Base-by-base conservation (phyloP, 1,140 invertebrate species). In the Chironomus tepperi region DNA sequence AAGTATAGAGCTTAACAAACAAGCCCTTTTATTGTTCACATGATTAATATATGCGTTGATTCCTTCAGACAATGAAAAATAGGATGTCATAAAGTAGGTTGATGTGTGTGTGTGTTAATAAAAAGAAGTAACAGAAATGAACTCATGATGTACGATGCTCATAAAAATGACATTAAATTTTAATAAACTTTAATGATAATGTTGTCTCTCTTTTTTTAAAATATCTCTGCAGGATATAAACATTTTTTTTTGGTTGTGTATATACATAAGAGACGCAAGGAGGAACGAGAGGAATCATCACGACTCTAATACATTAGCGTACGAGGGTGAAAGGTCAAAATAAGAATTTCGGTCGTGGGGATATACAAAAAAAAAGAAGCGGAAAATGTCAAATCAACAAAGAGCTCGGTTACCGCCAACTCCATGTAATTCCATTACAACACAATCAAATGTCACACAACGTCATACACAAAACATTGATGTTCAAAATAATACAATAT, bases 351-450 rank as follows among this genome's bases (percentile, higher is more conserved):
- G 24, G 12, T 57, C 47, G n/a, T 47, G n/a, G 24, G 24, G 24
- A 34, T 34, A 34, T 34, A n/a, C n/a, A 34, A 34, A 34, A 34
- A 34, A 34, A 34, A 34, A 8, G 12, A 67, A 70, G n/a, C n/a
- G 8, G 18, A 74, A 16, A 43, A 82, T 82, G 81, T 81, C 81
- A 79, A 82, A 81, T 79, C 81, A 81, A 77, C 81, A 81, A 75
- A 82, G 81, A 74, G 81, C 81, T 76, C 78, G 81, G 72, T 78
- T 82, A 65, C 81, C 81, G 75, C 79, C 81, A 19, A 81, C 79
- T 75, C 80, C 81, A 18, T 79, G 19, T 18, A 21, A 19, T 70
- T 21, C 65, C n/a, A 16, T 70, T 75, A 72, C 74, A 10, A 47
- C 74, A 72, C 24, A 73, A 18, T 34, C 70, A 72, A 73, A 10